Evolutionary conservation across 2,113 vertebrate genomes (phyloP).

Genomic region (Balaenoptera acutorostrata): DNA sequence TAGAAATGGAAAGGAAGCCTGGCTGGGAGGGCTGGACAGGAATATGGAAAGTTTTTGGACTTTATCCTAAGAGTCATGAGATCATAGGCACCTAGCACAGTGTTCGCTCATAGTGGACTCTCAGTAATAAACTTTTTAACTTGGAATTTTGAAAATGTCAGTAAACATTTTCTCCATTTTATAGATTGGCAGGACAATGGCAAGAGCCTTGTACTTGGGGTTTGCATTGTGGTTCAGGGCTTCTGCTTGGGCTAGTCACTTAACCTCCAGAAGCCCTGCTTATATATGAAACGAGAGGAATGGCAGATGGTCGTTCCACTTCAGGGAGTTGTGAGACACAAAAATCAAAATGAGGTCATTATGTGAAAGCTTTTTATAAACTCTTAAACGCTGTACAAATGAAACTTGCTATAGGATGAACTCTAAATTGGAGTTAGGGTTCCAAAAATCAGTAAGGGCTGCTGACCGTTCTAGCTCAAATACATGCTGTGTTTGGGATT

Average conservation of each 20-base stretch:
- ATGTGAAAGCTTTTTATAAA: constrained; percentile 42
- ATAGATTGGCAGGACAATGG: not conserved
- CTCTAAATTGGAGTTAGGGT: not conserved
- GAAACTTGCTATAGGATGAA: constrained; percentile 4
- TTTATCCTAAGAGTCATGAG: not conserved
- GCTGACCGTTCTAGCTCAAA: not conserved
- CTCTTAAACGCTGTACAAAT: not conserved
- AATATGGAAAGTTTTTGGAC: not conserved
- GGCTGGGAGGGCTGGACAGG: not conserved
- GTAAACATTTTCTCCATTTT: not conserved
- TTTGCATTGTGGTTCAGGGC: not conserved
- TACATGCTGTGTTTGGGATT: not conserved
- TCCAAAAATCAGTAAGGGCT: not conserved
- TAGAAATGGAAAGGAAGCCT: not conserved
- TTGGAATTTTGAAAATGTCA: not conserved
- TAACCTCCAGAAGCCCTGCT: not conserved
- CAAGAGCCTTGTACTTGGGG: not conserved
- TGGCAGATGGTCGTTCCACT: not conserved
- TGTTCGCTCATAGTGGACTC: not conserved
- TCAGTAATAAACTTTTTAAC: not conserved
- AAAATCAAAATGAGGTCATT: constrained; percentile 44
- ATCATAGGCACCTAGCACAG: not conserved
- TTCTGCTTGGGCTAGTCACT: not conserved
- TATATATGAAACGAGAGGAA: not conserved
- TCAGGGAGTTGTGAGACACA: not conserved